These are phyloP conservation scores for Trematomus bernacchii DNA, from an alignment of 2,797 vertebrate genomes.

Conservation along the genomic window DNA sequence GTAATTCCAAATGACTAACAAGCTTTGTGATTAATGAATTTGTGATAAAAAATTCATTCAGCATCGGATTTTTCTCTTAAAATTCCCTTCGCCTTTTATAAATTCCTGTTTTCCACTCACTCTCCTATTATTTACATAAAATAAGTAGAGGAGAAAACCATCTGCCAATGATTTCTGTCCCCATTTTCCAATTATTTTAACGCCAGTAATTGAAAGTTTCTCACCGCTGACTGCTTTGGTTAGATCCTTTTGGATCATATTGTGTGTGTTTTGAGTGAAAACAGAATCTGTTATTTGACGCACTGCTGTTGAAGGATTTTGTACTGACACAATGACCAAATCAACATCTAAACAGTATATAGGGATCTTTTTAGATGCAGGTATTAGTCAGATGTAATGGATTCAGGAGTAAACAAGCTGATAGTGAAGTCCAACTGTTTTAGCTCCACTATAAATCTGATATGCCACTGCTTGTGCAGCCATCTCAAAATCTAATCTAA, in stretches of 20 bases:
- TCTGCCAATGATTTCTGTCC: constrained; percentile 24
- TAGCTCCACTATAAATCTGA: constrained; percentile 50
- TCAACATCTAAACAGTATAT: constrained; percentile 1
- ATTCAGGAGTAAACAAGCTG: constrained; percentile 54
- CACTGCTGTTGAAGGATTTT: not conserved
- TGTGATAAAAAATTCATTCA: constrained; percentile 16
- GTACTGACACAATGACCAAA: constrained; percentile 24
- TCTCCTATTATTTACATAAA: constrained; percentile 27
- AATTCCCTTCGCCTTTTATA: not conserved
- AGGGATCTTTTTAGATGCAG: constrained; percentile 4
- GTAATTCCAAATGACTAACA: constrained; percentile 15
- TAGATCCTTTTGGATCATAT: constrained; percentile 28
- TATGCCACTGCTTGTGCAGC: constrained; percentile 49
- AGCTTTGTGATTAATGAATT: constrained; percentile 17
- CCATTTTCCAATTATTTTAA: constrained; percentile 38
- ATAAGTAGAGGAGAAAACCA: constrained; percentile 15
- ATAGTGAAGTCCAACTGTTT: constrained; percentile 52
- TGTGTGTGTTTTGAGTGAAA: constrained; percentile 16
- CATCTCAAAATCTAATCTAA: constrained; percentile 78
- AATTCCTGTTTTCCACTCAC: not conserved
- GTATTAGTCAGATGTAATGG: constrained; percentile 36
- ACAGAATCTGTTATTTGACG: constrained; percentile 33
- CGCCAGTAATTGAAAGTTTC: constrained; percentile 40
- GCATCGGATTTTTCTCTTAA: constrained; percentile 6
- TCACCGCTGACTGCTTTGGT: constrained; percentile 19